Conservation (phyloP, 2,797 vertebrate species). For the Silurus lanzhouensis region DNA sequence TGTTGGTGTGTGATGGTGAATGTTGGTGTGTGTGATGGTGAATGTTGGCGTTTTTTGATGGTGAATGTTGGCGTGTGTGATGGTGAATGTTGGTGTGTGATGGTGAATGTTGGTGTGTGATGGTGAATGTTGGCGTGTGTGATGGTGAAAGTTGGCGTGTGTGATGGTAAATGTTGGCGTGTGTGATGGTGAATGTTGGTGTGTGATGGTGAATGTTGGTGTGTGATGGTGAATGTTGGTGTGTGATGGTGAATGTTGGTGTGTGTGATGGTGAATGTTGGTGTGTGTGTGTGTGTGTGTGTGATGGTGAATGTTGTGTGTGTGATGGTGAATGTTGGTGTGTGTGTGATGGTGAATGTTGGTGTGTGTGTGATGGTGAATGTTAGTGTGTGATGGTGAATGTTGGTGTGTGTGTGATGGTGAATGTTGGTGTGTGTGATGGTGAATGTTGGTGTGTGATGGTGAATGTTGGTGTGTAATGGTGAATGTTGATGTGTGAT, state of each 20-base stretch:
- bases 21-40: not conserved
- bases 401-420: not conserved
- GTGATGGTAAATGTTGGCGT: no score
- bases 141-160: not conserved
- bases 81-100: no score
- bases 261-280: constrained; percentile 16
- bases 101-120: not conserved
- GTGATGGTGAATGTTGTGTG: not conserved
- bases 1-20: constrained; percentile 3
- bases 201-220: not conserved
- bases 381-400: no score
- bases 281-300: constrained; percentile 53
- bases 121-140: constrained; percentile 13
- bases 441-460: not conserved
- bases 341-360: not conserved
- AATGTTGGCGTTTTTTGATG: not conserved
- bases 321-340: no score
- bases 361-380: not conserved
- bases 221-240: not conserved
- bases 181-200: not conserved
- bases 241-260: constrained; percentile 30
- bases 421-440: constrained; percentile 17
- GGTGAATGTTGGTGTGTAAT: no score
- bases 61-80: not conserved
- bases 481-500: no score